Base-by-base conservation (phyloP, 2,888 invertebrate species). In the Digitonthophagus gazella region DNA sequence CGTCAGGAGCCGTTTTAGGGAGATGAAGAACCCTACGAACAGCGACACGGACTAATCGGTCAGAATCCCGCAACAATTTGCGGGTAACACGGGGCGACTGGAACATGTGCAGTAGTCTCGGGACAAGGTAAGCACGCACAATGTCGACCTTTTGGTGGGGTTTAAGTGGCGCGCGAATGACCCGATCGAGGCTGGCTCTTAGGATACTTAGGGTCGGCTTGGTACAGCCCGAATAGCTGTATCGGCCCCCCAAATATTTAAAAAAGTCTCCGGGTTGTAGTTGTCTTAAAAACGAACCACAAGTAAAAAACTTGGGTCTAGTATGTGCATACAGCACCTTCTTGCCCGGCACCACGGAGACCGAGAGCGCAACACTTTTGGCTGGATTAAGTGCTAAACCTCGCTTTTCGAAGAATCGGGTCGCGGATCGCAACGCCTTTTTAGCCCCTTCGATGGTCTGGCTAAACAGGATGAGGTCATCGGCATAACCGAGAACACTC, bases 1-100 rank as follows among this genome's bases (percentile, higher is more conserved):
- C 78, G 78, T 73, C 76, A 71, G 74, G 77, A 72, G 69, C 78
- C 75, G 73, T 77, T 3, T 83, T 82, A 81, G 83, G 80, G 82
- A 86, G 84, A 83, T 86, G 85, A 83, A 85, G 83, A 76, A 81
- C 80, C 8, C 66, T 55, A 61, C 75, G 69, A 6, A 73, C 67
- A 15, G 71, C 15, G 44, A 69, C 56, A 6, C 72, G 15, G 4
- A 73, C 15, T 1, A 71, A 11, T 15, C 67, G 66, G 63, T 71
- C 67, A 8, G 61, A 64, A 55, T 14, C 64, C 3, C 28, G 57
- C 11, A 73, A 66, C 0, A 67, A 8, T 11, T 64, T 69, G 20
- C n/a, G 5, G 14, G 67, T 71, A 2, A 73, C 44, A 6, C 28
- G 55, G 5, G 71, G 67, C 15, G 54, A 70, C 15, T 67, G 69